Conservation (phyloP, 2,888 invertebrate species). For the Macrosoma leucophasiata region DNA sequence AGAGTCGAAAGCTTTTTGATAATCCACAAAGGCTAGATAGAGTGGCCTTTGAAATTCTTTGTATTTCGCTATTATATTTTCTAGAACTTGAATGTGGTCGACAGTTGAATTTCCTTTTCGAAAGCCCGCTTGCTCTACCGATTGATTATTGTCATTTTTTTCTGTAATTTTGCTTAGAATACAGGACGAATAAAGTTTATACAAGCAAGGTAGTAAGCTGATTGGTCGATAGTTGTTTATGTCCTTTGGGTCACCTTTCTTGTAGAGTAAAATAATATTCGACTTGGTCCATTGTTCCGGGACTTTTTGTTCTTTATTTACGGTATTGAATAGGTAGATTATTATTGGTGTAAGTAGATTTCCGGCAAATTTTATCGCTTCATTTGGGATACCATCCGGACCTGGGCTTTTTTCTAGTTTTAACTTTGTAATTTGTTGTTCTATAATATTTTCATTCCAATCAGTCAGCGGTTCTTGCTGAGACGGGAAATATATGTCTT, state of each 20-base stretch:
- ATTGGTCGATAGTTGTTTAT: conserved; percentile 14
- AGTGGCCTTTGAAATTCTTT: too few relatives aligned
- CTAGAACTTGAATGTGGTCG: too few relatives aligned
- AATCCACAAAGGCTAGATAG: too few relatives aligned
- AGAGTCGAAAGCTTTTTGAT: too few relatives aligned
- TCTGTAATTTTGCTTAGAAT: background rate
- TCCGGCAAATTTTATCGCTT: conserved; percentile 1
- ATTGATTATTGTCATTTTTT: conserved; percentile 6
- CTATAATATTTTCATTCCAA: too few relatives aligned
- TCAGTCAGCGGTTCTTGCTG: too few relatives aligned
- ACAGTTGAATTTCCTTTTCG: conserved; percentile 9
- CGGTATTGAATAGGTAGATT: conserved; percentile 5
- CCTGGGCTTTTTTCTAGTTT: background rate
- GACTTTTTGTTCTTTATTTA: conserved; percentile 6
- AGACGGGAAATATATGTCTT: too few relatives aligned
- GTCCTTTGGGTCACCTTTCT: too few relatives aligned
- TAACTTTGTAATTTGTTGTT: background rate
- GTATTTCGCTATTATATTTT: too few relatives aligned
- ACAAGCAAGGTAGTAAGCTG: conserved; percentile 9
- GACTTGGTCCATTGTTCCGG: too few relatives aligned
- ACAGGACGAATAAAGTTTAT: conserved; percentile 13
- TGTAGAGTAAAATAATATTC: too few relatives aligned
- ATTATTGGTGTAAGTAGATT: conserved; percentile 13
- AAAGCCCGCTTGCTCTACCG: conserved; percentile 17
- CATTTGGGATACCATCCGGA: background rate